Base-by-base conservation (phyloP, 2,797 vertebrate species). In the Paramormyrops hopkinsi region DNA sequence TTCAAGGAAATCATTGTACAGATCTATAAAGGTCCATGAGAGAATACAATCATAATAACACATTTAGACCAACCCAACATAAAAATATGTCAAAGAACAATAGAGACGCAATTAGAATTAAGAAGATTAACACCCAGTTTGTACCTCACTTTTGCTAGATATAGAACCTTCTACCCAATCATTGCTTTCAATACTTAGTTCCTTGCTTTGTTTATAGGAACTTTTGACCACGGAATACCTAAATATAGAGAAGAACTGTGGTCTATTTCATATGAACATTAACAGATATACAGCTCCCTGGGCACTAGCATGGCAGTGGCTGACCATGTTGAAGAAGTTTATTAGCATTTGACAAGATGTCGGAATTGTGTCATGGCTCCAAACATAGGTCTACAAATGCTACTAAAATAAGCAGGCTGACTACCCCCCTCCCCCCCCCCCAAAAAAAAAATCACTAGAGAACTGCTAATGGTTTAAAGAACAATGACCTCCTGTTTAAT, bases 141-240 rank as follows among this genome's bases (percentile, higher is more conserved):
- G 76, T 46, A 3, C 7, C 41, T 8, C 1, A 82, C 7, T 82
- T 82, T 46, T 82, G 41, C 76, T 82, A n/a, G 76, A 82, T 11
- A 44, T 6, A 82, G 37, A 82, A 82, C 41, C 76, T 44, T 44
- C 19, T 82, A 82, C 37, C 19, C 41, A 82, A 82, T n/a, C 37
- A 44, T 46, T 46, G 76, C 76, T 82, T 82, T 82, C 69, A 73
- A 37, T 37, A 17, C 33, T 73, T 37, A 73, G 69, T 73, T 59
- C 29, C 53, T 59, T 90, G 76, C 82, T 92, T 94, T 94, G 93
- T 93, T 92, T 90, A 2, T 79, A 0, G 7, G 90, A 92, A 90
- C 91, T 92, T 94, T 94, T 93, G 89, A 93, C 92, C 92, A 88
- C 12, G 41, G 88, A 6, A 91, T 90, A 92, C 88, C 90, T 91